Base-by-base conservation (phyloP, 2,113 vertebrate species). In the Alosa alosa region DNA sequence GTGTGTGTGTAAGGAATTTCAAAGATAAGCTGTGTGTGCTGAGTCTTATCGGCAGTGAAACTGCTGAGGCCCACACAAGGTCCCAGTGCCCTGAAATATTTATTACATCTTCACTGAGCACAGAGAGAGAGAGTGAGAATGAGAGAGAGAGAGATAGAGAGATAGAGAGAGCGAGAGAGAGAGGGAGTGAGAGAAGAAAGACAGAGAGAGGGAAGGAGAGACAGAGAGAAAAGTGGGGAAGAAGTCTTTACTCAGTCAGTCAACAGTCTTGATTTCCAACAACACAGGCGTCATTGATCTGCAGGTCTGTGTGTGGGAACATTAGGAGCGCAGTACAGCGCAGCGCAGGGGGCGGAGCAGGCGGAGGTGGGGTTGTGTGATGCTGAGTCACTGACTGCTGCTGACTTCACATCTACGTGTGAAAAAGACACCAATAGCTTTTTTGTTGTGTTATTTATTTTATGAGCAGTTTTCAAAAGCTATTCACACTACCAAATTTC, bases 371-470 rank as follows among this genome's bases (percentile, higher is more conserved):
- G 57, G 20, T 64, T 6, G 57, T 6, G 57, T 22, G 20, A 18
- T 64, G 57, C 57, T 64, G 57, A 64, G 57, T 64, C 57, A 64
- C 57, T n/a, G 57, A 55, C 52, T 55, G 52, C 52, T 55, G 52
- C 52, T 55, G 52, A 49, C 52, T 17, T 55, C 52, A 55, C 15
- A 55, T 55, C 52, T 18, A 55, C 4, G 15, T 13, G 17, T 55
- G 13, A 55, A 17, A 57, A 25, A 64, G 6, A 64, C 57, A 64
- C 57, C 5, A 9, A 64, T n/a, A 57, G 18, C 52, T 57, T 57
- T 64, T 22, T 25, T n/a, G 1, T n/a, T 64, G 5, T 64, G 22
- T 25, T n/a, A 64, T 64, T 64, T 64, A 44, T 64, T 64, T 64
- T 10, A 64, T 64, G 57, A 25, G 57, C 57, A 4, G 52, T 17